Percentiles rank a stretch among this genome's conserved stretches.
Evolutionary conservation across 2,113 vertebrate species (phyloP).

Genomic region (Emydocephalus ijimae): DNA sequence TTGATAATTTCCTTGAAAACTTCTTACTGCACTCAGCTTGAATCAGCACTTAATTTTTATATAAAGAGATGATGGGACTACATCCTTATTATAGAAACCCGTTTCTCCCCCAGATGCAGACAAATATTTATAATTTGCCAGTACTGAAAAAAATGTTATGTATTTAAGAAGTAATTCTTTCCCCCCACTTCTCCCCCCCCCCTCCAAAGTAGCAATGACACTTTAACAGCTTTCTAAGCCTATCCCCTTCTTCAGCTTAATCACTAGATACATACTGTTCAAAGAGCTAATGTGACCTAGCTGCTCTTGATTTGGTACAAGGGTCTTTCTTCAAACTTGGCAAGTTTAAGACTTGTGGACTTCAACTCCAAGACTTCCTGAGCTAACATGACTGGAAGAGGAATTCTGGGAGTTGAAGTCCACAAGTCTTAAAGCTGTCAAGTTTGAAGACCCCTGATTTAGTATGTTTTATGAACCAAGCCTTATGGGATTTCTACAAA

Average conservation of each 20-base stretch:
- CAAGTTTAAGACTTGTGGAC: too few relatives aligned
- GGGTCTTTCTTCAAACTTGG: too few relatives aligned
- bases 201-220: neutral
- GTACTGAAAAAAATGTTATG: neutral
- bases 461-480: neutral
- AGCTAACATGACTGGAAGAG: too few relatives aligned
- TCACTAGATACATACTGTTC: neutral
- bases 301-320: neutral
- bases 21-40: neutral
- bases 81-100: neutral
- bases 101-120: neutral
- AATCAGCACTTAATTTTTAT: neutral
- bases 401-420: too few relatives aligned
- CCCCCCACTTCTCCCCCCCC: too few relatives aligned
- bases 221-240: neutral
- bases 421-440: too few relatives aligned
- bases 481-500: neutral
- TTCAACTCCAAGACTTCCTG: too few relatives aligned
- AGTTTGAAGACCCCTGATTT: neutral
- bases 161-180: neutral
- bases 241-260: neutral
- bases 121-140: neutral
- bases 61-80: too few relatives aligned
- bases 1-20: neutral
- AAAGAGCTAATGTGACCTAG: neutral